Evolutionary conservation across 1,140 invertebrate species (phyloP).

Genomic region (Lerema accius): DNA sequence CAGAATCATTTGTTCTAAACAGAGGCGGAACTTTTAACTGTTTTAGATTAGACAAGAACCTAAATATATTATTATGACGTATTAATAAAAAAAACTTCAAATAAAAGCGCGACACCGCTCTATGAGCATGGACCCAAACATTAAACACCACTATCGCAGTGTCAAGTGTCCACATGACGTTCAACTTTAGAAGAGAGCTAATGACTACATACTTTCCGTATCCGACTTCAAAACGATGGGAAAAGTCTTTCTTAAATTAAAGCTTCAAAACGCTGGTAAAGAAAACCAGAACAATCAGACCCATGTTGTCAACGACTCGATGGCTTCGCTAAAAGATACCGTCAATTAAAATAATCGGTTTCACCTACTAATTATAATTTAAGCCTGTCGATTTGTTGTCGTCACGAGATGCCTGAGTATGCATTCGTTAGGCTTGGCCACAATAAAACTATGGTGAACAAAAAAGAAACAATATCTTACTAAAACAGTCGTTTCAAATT

Average conservation of each 20-base stretch:
- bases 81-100: conserved; percentile 21
- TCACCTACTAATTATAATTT: conserved; percentile 18
- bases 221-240: conserved; percentile 57
- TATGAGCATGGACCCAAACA: conserved; percentile 21
- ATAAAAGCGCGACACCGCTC: conserved; percentile 26
- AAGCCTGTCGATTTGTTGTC: conserved; percentile 16
- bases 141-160: conserved; percentile 9
- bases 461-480: conserved; percentile 32
- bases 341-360: conserved; percentile 30
- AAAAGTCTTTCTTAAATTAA: conserved; percentile 57
- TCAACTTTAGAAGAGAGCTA: conserved; percentile 47
- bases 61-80: conserved; percentile 15
- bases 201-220: conserved; percentile 46
- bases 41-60: conserved; percentile 30
- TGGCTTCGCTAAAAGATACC: conserved; percentile 21
- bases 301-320: conserved; percentile 22
- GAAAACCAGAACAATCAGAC: conserved; percentile 28
- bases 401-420: conserved; percentile 15
- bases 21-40: conserved; percentile 33
- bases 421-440: conserved; percentile 25
- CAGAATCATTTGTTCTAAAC: conserved; percentile 32
- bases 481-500: conserved; percentile 59
- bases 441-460: conserved; percentile 33
- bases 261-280: conserved; percentile 50
- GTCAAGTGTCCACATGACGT: conserved; percentile 9